phyloP scores from a whole-genome alignment of 2,797 vertebrate species.

The Siniperca scherzeri region DNA sequence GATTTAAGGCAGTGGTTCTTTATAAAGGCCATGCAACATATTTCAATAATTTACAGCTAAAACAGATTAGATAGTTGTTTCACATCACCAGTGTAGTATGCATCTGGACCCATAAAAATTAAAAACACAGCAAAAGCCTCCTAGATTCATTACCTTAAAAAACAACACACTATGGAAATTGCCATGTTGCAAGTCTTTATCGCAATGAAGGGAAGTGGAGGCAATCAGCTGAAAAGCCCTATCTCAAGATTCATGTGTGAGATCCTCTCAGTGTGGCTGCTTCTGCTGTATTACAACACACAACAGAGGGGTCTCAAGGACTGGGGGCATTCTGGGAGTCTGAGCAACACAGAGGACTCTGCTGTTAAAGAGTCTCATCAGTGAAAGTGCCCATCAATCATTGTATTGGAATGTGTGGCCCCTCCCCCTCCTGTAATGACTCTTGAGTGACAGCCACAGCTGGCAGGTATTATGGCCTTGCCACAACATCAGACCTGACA shows the following conservation, averaged over 20 bases:
- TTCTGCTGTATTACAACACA: constrained; percentile 37
- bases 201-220: constrained; percentile 27
- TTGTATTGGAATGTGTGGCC: constrained; percentile 52
- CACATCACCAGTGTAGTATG: constrained; percentile 34
- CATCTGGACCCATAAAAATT: constrained; percentile 35
- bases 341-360: constrained; percentile 41
- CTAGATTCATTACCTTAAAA: constrained; percentile 39
- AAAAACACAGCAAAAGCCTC: constrained; percentile 40
- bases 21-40: constrained; percentile 34
- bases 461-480: constrained; percentile 68
- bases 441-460: constrained; percentile 77
- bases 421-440: constrained; percentile 54
- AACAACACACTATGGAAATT: constrained; percentile 41
- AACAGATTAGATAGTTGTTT: constrained; percentile 31
- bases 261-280: constrained; percentile 14
- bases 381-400: constrained; percentile 78
- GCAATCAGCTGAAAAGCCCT: constrained; percentile 60
- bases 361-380: constrained; percentile 73
- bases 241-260: constrained; percentile 58
- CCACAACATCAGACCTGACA: constrained; percentile 59
- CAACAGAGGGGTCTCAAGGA: constrained; percentile 34
- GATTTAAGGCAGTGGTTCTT: constrained; percentile 25
- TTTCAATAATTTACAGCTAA: constrained; percentile 46
- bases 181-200: constrained; percentile 42
- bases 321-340: constrained; percentile 53